Percentiles rank a stretch among this genome's conserved stretches.
Conservation (phyloP, 2,113 vertebrate species). For the Eulemur rufifrons region DNA sequence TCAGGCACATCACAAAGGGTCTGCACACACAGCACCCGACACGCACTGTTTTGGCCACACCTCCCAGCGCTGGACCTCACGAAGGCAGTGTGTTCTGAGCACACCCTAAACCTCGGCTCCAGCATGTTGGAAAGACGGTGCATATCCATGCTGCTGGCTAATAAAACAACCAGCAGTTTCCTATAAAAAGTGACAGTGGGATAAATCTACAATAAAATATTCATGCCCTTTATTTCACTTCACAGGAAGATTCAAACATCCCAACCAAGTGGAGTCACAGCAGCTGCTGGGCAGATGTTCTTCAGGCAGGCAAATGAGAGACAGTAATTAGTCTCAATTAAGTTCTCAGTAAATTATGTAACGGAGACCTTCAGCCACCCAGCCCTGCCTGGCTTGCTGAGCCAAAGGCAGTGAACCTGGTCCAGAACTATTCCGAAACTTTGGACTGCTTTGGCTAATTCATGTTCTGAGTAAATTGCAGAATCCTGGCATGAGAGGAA, state of each 20-base stretch:
- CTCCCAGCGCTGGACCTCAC: not conserved
- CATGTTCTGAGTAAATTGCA: conserved; percentile 23
- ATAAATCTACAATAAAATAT: conserved; percentile 57
- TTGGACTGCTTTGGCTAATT: conserved; percentile 16
- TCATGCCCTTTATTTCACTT: conserved; percentile 65
- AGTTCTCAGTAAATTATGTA: conserved; percentile 70
- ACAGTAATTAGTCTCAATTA: conserved; percentile 73
- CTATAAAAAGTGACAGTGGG: conserved; percentile 67
- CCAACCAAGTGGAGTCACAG: conserved; percentile 19
- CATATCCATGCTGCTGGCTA: not conserved
- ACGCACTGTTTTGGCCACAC: accelerated
- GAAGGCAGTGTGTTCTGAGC: not conserved
- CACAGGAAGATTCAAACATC: conserved; percentile 59
- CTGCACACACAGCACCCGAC: accelerated
- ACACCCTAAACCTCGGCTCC: not conserved
- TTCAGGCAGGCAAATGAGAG: conserved; percentile 43
- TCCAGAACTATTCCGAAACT: conserved; percentile 59
- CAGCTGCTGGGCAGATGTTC: conserved; percentile 79
- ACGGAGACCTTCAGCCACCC: conserved; percentile 43
- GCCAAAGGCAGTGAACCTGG: conserved; percentile 34
- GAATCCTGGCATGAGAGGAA: conserved; percentile 43
- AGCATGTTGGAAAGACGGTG: not conserved
- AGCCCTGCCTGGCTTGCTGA: not conserved
- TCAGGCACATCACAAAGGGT: not conserved
- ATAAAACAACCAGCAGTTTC: conserved; percentile 57